These are phyloP conservation scores for Nephrocerus scutellatus DNA, from an alignment of 2,888 invertebrate species.

Conservation along the genomic window DNA sequence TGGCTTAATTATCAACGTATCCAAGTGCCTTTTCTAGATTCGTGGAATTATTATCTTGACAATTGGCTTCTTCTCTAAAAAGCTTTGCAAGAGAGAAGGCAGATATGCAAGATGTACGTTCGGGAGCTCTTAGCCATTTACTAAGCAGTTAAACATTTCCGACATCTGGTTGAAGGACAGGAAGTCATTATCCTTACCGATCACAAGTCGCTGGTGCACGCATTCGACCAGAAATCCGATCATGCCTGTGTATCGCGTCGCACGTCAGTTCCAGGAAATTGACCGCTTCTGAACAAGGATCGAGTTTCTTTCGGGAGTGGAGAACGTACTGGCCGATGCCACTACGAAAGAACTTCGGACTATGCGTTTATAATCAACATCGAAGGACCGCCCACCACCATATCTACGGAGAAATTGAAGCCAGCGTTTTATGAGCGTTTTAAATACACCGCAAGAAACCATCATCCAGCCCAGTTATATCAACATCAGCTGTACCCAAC, in stretches of 20 bases:
- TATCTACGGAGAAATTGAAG: slow-evolving; percentile 9
- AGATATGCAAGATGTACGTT: slow-evolving; percentile 11
- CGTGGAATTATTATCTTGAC: too few species aligned
- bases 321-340: slow-evolving; percentile 4
- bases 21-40: too few species aligned
- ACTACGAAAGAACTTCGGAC: slow-evolving; percentile 1
- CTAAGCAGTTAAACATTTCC: slow-evolving; percentile 11
- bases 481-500: too few species aligned
- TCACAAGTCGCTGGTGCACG: slow-evolving; percentile 10
- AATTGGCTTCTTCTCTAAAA: slow-evolving; percentile 39
- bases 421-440: slow-evolving; percentile 10
- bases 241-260: slow-evolving; percentile 9
- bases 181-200: slow-evolving; percentile 10
- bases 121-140: slow-evolving; percentile 7
- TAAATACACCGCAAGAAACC: too few species aligned
- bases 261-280: slow-evolving; percentile 6
- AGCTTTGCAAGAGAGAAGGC: slow-evolving; percentile 13
- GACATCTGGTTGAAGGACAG: slow-evolving; percentile 11
- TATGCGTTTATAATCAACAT: slow-evolving; percentile 6
- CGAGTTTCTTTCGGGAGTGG: too few species aligned
- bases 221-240: slow-evolving; percentile 10
- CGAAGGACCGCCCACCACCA: slow-evolving; percentile 6
- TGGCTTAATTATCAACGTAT: slow-evolving; percentile 5
- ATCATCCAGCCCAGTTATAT: too few species aligned
- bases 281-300: too few species aligned